Conservation (phyloP, 92 coral and sea anemone species). For the Zoanthus sociatus region DNA sequence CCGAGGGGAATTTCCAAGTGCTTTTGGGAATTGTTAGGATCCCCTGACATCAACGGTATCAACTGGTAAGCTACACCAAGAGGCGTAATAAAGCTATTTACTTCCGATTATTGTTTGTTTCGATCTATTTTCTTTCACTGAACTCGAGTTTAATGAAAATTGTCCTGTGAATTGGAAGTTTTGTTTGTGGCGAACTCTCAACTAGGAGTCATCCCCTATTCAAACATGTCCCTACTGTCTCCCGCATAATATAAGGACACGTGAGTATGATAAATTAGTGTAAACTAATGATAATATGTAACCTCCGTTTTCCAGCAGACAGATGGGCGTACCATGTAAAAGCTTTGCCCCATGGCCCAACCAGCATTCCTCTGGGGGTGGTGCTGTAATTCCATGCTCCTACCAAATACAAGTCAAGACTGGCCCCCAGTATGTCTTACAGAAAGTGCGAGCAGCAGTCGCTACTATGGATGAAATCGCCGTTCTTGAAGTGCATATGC, state of each 20-base stretch:
- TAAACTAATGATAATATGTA: neutral
- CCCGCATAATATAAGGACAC: neutral
- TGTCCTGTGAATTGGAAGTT: neutral
- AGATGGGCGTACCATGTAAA: neutral
- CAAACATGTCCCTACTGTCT: neutral
- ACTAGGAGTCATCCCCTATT: neutral
- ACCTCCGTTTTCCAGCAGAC: neutral
- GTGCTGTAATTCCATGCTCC: conserved; percentile 57
- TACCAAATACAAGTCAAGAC: conserved; percentile 47
- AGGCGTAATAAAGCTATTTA: neutral
- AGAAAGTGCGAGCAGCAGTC: conserved; percentile 6
- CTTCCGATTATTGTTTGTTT: neutral
- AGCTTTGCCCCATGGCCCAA: conserved; percentile 48
- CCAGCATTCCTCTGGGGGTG: conserved; percentile 58
- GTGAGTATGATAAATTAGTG: neutral
- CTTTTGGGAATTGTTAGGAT: conserved; percentile 45
- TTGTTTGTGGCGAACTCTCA: neutral
- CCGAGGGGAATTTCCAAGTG: conserved; percentile 53
- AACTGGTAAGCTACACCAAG: conserved; percentile 6
- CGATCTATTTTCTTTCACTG: neutral
- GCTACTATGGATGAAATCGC: conserved; percentile 34
- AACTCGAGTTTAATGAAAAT: neutral
- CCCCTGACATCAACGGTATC: conserved; percentile 18
- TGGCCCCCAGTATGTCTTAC: neutral
- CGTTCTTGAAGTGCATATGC: conserved; percentile 30